These are phyloP conservation scores for Vulpes vulpes DNA, from an alignment of 2,113 vertebrate species.

Conservation along the genomic window DNA sequence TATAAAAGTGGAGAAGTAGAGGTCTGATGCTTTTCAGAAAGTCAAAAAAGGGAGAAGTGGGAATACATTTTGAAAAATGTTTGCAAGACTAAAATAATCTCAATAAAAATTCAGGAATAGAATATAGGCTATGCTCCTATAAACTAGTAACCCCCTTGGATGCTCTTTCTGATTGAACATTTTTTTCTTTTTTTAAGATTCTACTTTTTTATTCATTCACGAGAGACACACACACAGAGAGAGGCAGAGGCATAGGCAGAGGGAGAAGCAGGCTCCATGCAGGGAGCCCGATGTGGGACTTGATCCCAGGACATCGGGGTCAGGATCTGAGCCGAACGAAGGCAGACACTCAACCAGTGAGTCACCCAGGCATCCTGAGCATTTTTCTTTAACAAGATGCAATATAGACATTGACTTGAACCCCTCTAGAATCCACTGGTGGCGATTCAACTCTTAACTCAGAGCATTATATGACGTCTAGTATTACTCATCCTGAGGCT, in stretches of 20 bases:
- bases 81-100: slow-evolving; percentile 53
- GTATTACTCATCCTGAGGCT: not conserved
- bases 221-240: too few relatives aligned
- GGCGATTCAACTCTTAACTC: not conserved
- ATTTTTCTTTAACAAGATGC: slow-evolving; percentile 13
- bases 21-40: slow-evolving; percentile 18
- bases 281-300: too few relatives aligned
- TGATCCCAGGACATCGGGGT: too few relatives aligned
- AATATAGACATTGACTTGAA: not conserved
- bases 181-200: not conserved
- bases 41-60: not conserved
- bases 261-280: too few relatives aligned
- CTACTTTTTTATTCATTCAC: too few relatives aligned
- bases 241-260: too few relatives aligned
- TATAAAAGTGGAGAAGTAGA: not conserved
- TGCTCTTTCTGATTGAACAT: not conserved
- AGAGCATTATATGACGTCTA: not conserved
- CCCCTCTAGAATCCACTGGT: not conserved
- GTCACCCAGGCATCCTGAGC: too few relatives aligned
- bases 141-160: not conserved
- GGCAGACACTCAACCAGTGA: too few relatives aligned
- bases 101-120: slow-evolving; percentile 48
- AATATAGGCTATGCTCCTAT: not conserved
- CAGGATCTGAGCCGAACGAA: too few relatives aligned
- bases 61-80: slow-evolving; percentile 49